Percentiles rank a stretch among this genome's conserved stretches.
Conservation (phyloP, 2,113 vertebrate genomes). For the Gobius niger region DNA sequence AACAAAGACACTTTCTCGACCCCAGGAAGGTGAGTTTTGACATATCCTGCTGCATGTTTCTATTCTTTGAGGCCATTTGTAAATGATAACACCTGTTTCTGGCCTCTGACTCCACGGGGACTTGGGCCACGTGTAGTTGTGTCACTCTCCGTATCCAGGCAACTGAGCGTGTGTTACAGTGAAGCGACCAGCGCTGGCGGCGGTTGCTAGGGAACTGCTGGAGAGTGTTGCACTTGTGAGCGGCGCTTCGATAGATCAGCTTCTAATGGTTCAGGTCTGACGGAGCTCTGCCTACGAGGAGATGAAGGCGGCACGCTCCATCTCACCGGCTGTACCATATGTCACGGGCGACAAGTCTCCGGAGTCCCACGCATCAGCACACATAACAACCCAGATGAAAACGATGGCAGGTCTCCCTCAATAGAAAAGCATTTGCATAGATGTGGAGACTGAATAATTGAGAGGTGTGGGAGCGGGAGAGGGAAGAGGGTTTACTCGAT, state of each 20-base stretch:
- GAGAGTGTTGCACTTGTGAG: constrained; percentile 77
- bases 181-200: constrained; percentile 70
- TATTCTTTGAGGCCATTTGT: constrained; percentile 55
- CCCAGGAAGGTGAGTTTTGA: constrained; percentile 5
- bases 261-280: constrained; percentile 78
- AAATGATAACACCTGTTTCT: constrained; percentile 54
- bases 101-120: constrained; percentile 58
- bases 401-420: constrained; percentile 58
- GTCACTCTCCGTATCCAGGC: constrained; percentile 79
- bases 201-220: constrained; percentile 83
- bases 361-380: constrained; percentile 70
- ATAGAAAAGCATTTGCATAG: constrained; percentile 79
- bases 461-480: constrained; percentile 70
- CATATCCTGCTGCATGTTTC: constrained; percentile 26
- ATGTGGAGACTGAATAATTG: constrained; percentile 79
- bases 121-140: constrained; percentile 71
- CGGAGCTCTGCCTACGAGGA: constrained; percentile 75
- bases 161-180: constrained; percentile 77
- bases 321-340: constrained; percentile 69
- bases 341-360: constrained; percentile 72
- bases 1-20: not conserved
- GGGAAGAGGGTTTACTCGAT: constrained; percentile 67
- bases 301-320: constrained; percentile 72
- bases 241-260: constrained; percentile 74
- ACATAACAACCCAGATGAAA: constrained; percentile 70